Conservation (phyloP, 2,797 vertebrate genomes). For the Paramormyrops hopkinsi region DNA sequence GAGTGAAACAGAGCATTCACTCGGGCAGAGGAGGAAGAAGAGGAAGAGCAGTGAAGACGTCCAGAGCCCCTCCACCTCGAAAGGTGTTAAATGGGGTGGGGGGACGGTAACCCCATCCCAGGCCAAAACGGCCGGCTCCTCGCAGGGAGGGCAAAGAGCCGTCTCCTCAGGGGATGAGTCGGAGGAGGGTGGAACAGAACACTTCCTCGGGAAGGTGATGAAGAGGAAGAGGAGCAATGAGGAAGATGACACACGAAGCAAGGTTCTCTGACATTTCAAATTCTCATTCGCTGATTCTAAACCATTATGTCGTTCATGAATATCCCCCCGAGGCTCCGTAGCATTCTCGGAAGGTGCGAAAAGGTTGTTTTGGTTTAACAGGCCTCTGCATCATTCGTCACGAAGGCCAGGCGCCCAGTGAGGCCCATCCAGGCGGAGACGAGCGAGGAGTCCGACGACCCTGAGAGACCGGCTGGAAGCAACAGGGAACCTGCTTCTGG, state of each 20-base stretch:
- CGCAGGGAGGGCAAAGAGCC: not conserved
- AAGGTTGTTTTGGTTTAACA: not conserved
- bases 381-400: not conserved
- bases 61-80: not conserved
- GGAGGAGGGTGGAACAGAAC: conserved; percentile 22
- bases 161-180: conserved; percentile 31
- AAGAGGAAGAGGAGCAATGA: conserved; percentile 33
- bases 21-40: conserved; percentile 35
- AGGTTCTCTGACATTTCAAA: conserved; percentile 26
- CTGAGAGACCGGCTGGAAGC: not conserved
- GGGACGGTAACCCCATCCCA: conserved; percentile 1
- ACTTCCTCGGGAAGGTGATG: conserved; percentile 35
- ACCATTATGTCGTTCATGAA: not conserved
- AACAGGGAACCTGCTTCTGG: not conserved
- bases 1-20: conserved; percentile 22
- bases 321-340: not conserved
- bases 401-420: not conserved
- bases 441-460: not conserved
- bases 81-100: conserved; percentile 16
- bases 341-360: not conserved
- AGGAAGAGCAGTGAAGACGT: conserved; percentile 1
- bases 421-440: not conserved
- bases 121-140: conserved; percentile 12
- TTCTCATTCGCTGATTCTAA: not conserved
- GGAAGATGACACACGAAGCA: conserved; percentile 23